Percentiles rank a stretch among this genome's conserved stretches.
Evolutionary conservation across 92 coral and sea anemone genomes (phyloP).

Genomic region (Palythoa heliodiscus): DNA sequence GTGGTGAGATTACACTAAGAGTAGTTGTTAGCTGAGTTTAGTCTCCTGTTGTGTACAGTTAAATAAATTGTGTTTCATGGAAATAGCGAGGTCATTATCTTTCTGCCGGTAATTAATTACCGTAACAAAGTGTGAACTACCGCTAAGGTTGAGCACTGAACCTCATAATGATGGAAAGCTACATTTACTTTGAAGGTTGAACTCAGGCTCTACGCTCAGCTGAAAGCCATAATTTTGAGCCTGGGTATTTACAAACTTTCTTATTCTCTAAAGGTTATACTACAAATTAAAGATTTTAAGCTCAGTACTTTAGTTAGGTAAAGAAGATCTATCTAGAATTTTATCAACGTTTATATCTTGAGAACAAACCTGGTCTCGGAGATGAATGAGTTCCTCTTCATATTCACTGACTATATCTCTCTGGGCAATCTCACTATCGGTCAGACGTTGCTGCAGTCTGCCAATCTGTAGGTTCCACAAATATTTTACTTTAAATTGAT

Average conservation of each 20-base stretch:
- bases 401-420: constrained; percentile 87
- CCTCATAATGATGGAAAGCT: too few species aligned
- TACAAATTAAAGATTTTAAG: too few species aligned
- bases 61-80: constrained; percentile 49
- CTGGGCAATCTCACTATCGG: constrained; percentile 83
- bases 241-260: too few species aligned
- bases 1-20: constrained; percentile 37
- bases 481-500: neutral
- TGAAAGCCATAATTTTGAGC: too few species aligned
- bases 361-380: constrained; percentile 77
- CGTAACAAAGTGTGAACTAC: constrained; percentile 11
- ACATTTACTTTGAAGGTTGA: too few species aligned
- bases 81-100: constrained; percentile 50
- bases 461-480: constrained; percentile 61
- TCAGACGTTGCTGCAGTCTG: constrained; percentile 73
- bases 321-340: neutral
- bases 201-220: too few species aligned
- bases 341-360: neutral
- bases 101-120: constrained; percentile 51
- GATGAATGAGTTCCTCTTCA: constrained; percentile 86
- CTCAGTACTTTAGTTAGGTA: too few species aligned
- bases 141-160: too few species aligned
- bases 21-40: constrained; percentile 42
- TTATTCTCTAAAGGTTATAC: too few species aligned
- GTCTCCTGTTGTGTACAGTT: constrained; percentile 39